Conservation (phyloP, 1,140 invertebrate genomes). For the Papilio aristodemus region DNA sequence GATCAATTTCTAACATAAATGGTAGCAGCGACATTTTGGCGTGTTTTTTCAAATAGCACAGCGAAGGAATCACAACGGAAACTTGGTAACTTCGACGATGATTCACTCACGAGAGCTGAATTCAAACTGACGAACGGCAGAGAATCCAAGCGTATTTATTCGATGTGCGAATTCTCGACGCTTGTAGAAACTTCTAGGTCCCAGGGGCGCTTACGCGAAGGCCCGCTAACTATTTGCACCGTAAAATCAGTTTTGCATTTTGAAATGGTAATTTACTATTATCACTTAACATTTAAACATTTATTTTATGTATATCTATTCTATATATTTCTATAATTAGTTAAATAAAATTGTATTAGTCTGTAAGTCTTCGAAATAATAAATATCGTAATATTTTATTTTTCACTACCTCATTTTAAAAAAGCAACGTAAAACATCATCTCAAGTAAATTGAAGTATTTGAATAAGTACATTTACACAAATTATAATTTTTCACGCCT, state of each 20-base stretch:
- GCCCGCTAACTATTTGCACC: neutral
- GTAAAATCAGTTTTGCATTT: neutral
- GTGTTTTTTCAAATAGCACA: neutral
- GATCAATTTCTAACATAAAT: conserved; percentile 72
- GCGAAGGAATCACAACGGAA: conserved; percentile 5
- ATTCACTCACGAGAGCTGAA: neutral
- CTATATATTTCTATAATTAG: no score
- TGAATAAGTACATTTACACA: no score
- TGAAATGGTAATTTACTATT: no score
- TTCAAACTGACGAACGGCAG: conserved; percentile 20
- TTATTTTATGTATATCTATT: no score
- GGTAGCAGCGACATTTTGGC: conserved; percentile 61
- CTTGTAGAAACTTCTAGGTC: conserved; percentile 25
- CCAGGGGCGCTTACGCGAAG: neutral
- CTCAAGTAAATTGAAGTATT: no score
- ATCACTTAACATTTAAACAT: no score
- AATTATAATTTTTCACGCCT: no score
- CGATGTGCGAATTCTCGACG: conserved; percentile 4
- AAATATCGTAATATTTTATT: no score
- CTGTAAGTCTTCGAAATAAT: no score
- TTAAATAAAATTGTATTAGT: no score
- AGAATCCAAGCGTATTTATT: conserved; percentile 15
- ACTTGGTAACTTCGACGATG: conserved; percentile 3
- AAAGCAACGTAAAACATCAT: no score
- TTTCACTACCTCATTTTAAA: no score